Percentiles rank a stretch among this genome's conserved stretches.
These are phyloP conservation scores for Cynodonichthys magdalenae DNA, from an alignment of 2,797 vertebrate species.

Conservation along the genomic window DNA sequence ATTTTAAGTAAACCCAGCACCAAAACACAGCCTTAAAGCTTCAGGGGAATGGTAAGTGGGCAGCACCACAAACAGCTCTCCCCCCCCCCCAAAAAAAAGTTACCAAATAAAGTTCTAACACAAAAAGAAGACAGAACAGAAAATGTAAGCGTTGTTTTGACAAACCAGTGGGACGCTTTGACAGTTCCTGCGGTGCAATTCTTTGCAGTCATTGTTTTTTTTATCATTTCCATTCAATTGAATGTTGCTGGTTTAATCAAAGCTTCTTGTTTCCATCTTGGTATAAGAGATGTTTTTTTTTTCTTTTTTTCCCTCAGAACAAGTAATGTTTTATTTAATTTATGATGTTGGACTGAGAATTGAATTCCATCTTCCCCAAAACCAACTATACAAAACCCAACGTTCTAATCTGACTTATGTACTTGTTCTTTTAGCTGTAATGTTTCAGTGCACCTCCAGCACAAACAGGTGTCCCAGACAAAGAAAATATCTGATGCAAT, in stretches of 20 bases:
- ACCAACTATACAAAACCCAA: conserved; percentile 7
- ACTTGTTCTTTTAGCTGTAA: too few relatives aligned
- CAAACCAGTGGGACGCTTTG: conserved; percentile 42
- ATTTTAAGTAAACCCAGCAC: conserved; percentile 26
- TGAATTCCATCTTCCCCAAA: conserved; percentile 15
- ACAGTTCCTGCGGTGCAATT: conserved; percentile 18
- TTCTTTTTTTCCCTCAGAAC: too few relatives aligned
- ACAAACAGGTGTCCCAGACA: not conserved
- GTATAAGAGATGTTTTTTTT: conserved; percentile 43
- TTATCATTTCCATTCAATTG: conserved; percentile 31
- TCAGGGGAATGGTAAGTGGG: conserved; percentile 3
- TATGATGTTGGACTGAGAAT: not conserved
- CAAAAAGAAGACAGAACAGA: conserved; percentile 15
- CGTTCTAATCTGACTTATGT: not conserved
- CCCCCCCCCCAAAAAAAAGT: conserved; percentile 2
- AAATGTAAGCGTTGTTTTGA: conserved; percentile 36
- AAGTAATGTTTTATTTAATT: not conserved
- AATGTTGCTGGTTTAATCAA: conserved; percentile 48
- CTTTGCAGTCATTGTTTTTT: conserved; percentile 18
- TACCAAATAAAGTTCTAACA: conserved; percentile 31
- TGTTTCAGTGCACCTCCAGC: not conserved
- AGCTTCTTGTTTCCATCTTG: conserved; percentile 37
- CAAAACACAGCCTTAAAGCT: conserved; percentile 27
- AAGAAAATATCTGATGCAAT: not conserved
- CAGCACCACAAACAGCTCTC: conserved; percentile 6